Evolutionary conservation across 2,797 vertebrate species (phyloP).

Genomic region (Pseudotriccus pelzelni): DNA sequence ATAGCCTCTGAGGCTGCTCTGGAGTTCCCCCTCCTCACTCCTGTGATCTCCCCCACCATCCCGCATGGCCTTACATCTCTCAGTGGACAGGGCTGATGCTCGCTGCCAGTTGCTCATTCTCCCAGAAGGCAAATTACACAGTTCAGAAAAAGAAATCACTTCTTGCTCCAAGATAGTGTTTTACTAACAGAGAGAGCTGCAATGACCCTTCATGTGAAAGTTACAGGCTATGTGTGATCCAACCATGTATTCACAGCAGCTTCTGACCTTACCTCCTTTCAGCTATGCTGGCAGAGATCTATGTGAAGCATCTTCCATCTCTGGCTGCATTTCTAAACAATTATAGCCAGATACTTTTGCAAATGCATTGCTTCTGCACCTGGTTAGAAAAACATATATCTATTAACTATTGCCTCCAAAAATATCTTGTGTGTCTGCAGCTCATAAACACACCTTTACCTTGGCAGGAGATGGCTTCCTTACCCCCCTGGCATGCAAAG

Average conservation of each 20-base stretch:
- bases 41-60: fast-evolving
- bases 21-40: background rate
- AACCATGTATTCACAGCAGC: background rate
- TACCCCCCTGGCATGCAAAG: background rate
- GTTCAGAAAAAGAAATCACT: background rate
- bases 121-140: background rate
- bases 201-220: background rate
- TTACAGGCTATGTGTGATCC: background rate
- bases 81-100: background rate
- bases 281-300: background rate
- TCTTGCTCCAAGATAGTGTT: background rate
- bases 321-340: background rate
- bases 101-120: background rate
- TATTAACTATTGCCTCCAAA: background rate
- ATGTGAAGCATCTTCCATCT: background rate
- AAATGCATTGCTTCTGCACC: background rate
- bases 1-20: background rate
- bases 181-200: background rate
- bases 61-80: background rate
- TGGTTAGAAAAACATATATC: background rate
- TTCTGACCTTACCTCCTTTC: background rate
- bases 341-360: background rate
- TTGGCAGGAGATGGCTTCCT: background rate
- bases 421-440: background rate
- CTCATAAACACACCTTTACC: background rate